Evolutionary conservation across 1,140 invertebrate genomes (phyloP), one percentile per base, ranked within the genome.

Genomic region (Danaus plexippus): DNA sequence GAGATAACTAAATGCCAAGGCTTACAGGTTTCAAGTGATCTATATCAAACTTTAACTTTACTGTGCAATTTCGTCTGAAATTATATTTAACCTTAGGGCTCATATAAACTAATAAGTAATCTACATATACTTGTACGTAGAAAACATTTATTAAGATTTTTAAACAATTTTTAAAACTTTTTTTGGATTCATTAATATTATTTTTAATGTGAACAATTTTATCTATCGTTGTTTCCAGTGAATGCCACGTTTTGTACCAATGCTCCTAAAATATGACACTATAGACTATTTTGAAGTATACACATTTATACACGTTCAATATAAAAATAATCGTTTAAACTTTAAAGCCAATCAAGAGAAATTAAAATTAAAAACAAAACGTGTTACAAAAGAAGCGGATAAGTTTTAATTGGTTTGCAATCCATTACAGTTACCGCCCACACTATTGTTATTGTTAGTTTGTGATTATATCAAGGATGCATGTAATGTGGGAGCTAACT

Each of bases 1-100:
- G 22, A 32, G 22, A 32, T 32, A 59, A 54, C 11, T 54, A 66
- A 71, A 71, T 71, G 69, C 58, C 69, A 71, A 71, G 69, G 69
- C 50, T 54, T 64, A 54, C 61, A 59, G 60, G 58, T 64, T 58
- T 61, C 57, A 59, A 63, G 60, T 64, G 59, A 57, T 63, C 58
- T 59, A 66, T 60, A 69, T 66, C 59, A 47, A 44, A 56, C n/a
- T 32, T 49, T 11, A 49, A 11, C 47, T 9, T 11, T 49, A 32
- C 22, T 8, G 22, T 32, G 22, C 22, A 32, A 32, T 32, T 32
- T 32, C 0, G 22, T 32, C 22, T 32, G 22, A 32, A 32, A 32
- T 32, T 32, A 32, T 32, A 32, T 32, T 32, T 32, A 32, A 32
- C 7, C 22, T 32, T 32, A 32, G 22, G 22, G 22, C 7, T 32